Conservation (phyloP, 2,113 vertebrate genomes). For the Grammomys dolichurus region DNA sequence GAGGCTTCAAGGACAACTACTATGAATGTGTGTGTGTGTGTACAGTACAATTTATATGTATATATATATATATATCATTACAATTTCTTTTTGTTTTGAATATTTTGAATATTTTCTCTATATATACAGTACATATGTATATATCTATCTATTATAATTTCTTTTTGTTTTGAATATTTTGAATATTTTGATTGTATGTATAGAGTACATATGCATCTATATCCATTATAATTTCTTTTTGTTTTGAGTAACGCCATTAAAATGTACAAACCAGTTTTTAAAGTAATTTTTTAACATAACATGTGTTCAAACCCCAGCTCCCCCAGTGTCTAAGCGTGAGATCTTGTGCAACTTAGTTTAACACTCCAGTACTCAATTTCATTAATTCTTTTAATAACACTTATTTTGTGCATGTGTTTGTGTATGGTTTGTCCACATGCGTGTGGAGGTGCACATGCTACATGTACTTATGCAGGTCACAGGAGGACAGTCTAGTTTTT, state of each 20-base stretch:
- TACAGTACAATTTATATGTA: neutral
- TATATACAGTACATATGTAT: neutral
- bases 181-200: no score
- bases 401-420: neutral
- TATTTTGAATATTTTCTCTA: no score
- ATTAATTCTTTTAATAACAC: neutral
- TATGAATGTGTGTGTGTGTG: neutral
- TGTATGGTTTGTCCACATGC: neutral
- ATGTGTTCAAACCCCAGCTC: neutral
- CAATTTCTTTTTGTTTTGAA: neutral
- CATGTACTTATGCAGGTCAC: neutral
- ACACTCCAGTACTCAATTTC: constrained; percentile 39
- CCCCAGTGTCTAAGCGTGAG: neutral
- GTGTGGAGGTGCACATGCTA: neutral
- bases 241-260: constrained; percentile 34
- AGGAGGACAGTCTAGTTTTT: neutral
- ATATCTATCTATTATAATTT: neutral
- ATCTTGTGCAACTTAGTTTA: constrained; percentile 13
- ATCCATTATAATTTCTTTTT: neutral
- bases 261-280: neutral
- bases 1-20: neutral
- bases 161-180: neutral
- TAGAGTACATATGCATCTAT: neutral
- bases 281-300: neutral
- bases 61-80: neutral